These are phyloP conservation scores for Zaprionus gabonicus DNA, from an alignment of 1,140 invertebrate genomes.

Conservation along the genomic window DNA sequence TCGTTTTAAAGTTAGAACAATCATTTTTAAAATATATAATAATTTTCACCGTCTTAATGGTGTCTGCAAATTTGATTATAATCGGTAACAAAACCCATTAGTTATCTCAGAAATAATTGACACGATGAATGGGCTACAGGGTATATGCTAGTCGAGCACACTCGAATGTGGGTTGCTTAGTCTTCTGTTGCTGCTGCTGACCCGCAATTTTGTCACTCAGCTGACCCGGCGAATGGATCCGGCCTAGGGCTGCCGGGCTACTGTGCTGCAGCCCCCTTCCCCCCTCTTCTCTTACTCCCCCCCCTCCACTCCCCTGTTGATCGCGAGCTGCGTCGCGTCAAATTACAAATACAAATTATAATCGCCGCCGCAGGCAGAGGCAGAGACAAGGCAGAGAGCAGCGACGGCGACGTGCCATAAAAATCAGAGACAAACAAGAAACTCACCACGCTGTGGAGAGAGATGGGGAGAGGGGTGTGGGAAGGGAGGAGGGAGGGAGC, in stretches of 20 bases:
- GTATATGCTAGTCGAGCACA: no score
- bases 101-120: no score
- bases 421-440: conserved; percentile 52
- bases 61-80: no score
- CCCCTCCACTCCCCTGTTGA: background rate
- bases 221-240: conserved; percentile 22
- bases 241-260: conserved; percentile 36
- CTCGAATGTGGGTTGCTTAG: no score
- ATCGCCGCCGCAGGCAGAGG: conserved; percentile 16
- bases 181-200: background rate
- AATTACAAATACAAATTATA: conserved; percentile 51
- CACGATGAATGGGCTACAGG: no score
- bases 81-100: no score
- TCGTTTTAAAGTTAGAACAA: no score
- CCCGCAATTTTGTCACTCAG: conserved; percentile 50
- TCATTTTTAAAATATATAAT: no score
- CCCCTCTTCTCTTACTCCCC: background rate
- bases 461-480: background rate
- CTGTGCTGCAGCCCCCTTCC: conserved; percentile 7
- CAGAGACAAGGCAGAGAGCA: background rate
- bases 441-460: conserved; percentile 56
- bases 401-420: conserved; percentile 61
- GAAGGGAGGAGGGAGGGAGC: background rate
- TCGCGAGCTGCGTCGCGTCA: conserved; percentile 11
- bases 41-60: no score